phyloP scores from a whole-genome alignment of 2,797 vertebrate genomes.

The Vultur gryphus region DNA sequence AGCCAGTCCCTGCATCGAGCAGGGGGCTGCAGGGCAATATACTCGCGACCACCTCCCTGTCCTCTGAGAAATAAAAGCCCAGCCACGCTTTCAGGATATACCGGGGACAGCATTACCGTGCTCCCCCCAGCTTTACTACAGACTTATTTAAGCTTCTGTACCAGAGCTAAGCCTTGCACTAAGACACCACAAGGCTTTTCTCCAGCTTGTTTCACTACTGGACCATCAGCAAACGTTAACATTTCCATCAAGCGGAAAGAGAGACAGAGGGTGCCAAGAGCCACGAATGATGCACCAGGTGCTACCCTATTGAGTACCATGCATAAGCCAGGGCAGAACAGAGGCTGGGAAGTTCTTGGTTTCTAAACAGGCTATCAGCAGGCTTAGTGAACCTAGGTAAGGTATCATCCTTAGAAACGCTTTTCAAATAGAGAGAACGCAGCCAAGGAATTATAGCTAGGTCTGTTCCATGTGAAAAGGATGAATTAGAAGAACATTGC shows the following conservation, averaged over 20 bases:
- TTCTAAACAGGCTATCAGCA: not conserved
- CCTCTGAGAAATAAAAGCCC: not conserved
- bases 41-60: not conserved
- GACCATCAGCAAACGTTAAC: not conserved
- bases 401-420: not conserved
- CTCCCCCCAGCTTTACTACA: not conserved
- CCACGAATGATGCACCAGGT: rapidly evolving
- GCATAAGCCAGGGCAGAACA: not conserved
- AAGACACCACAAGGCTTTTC: not conserved
- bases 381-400: not conserved
- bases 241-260: not conserved
- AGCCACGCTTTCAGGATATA: not conserved
- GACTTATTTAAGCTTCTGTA: not conserved
- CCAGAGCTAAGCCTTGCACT: not conserved
- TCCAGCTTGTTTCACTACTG: not conserved
- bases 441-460: not conserved
- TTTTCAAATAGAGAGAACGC: not conserved
- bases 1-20: not conserved
- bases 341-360: not conserved
- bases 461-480: not conserved
- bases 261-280: not conserved
- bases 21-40: not conserved
- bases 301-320: rapidly evolving
- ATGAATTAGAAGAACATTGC: not conserved
- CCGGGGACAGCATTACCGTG: not conserved